Conservation (phyloP, 2,888 invertebrate genomes). For the Cremastinae sp. region DNA sequence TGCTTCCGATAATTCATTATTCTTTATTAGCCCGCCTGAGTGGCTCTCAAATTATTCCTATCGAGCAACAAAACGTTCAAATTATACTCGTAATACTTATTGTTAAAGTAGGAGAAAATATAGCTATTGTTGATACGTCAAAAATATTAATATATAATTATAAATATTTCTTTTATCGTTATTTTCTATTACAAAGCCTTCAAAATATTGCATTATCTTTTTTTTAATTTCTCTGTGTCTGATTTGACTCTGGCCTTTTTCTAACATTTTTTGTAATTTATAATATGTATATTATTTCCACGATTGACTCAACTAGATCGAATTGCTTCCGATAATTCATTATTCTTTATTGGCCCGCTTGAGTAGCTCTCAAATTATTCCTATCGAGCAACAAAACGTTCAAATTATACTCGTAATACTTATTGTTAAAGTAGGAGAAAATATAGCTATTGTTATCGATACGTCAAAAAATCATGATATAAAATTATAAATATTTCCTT, state of each 20-base stretch:
- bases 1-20: constrained; percentile 2
- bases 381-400: background rate
- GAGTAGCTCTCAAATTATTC: background rate
- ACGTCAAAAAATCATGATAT: constrained; percentile 7
- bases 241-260: no score
- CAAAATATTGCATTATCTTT: no score
- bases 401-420: background rate
- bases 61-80: background rate
- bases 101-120: background rate
- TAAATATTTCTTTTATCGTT: no score
- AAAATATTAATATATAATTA: constrained; percentile 15
- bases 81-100: background rate
- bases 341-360: background rate
- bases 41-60: background rate
- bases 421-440: background rate
- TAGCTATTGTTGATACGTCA: background rate
- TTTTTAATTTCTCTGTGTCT: no score
- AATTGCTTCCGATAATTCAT: constrained; percentile 9
- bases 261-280: background rate
- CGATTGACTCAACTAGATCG: background rate
- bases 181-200: no score
- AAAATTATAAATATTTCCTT: no score
- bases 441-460: background rate
- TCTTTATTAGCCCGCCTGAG: background rate
- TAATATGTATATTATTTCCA: no score